These are phyloP conservation scores for Pipistrellus kuhlii DNA, from an alignment of 2,797 vertebrate genomes.

Conservation along the genomic window DNA sequence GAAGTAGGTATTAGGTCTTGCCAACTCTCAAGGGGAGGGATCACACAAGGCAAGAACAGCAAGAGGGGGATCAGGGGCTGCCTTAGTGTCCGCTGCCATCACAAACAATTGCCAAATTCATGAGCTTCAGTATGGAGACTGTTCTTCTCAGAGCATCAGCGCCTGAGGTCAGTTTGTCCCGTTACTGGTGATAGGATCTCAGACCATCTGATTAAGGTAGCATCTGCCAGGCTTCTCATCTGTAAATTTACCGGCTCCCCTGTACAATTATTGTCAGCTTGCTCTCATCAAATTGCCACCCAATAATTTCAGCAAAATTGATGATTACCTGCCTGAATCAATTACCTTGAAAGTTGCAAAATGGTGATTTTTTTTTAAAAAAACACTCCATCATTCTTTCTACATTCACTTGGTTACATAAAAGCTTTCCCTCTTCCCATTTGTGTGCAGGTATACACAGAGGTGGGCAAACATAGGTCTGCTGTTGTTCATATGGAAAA, in stretches of 20 bases:
- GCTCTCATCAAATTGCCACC: background rate
- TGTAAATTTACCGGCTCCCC: background rate
- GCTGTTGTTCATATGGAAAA: background rate
- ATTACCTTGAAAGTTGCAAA: background rate
- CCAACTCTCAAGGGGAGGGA: background rate
- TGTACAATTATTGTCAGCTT: background rate
- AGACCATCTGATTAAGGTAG: background rate
- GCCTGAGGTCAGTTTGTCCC: background rate
- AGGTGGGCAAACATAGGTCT: background rate
- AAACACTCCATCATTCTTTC: background rate
- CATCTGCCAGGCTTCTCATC: background rate
- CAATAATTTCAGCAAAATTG: constrained; percentile 31
- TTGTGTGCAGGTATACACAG: background rate
- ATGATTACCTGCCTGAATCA: background rate
- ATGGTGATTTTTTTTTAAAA: background rate
- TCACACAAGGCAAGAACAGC: background rate
- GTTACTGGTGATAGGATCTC: background rate
- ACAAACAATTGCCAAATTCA: background rate
- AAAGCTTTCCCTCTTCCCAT: background rate
- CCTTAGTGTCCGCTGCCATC: background rate
- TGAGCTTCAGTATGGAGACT: background rate
- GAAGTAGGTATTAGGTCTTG: background rate
- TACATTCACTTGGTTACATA: background rate
- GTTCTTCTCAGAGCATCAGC: background rate
- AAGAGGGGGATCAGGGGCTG: background rate